Evolutionary conservation across 2,113 vertebrate genomes (phyloP).

Genomic region (Albula glossodonta): DNA sequence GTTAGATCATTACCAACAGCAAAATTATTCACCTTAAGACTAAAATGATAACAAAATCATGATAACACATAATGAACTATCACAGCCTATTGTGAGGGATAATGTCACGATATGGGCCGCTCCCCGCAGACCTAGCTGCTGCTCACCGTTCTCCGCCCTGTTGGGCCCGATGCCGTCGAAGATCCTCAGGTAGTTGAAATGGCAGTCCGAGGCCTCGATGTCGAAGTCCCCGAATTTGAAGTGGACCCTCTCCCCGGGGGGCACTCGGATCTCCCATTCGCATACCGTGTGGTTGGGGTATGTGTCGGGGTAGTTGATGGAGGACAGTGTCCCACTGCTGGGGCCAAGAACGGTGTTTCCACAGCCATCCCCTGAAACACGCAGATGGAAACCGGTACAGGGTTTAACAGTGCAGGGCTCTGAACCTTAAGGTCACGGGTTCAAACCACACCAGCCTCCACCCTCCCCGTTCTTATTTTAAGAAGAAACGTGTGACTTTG

Average conservation of each 20-base stretch:
- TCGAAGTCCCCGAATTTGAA: conserved; percentile 89
- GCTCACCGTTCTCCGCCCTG: conserved; percentile 87
- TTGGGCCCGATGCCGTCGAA: conserved; percentile 85
- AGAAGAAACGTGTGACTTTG: no score
- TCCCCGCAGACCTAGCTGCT: not conserved
- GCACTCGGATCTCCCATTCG: conserved; percentile 91
- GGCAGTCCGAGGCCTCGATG: conserved; percentile 87
- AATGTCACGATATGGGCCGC: not conserved
- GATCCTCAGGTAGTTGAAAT: conserved; percentile 92
- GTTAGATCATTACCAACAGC: no score
- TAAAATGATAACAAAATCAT: no score
- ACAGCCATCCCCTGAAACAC: conserved; percentile 87
- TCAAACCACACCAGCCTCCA: not conserved
- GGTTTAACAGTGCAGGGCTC: conserved; percentile 10
- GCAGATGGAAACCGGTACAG: conserved; percentile 16
- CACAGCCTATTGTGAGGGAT: no score
- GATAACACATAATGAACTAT: no score
- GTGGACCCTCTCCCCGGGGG: conserved; percentile 73
- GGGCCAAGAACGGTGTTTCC: conserved; percentile 87
- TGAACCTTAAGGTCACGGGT: not conserved
- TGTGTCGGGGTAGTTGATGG: conserved; percentile 86
- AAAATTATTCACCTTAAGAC: no score
- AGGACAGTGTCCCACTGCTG: conserved; percentile 89
- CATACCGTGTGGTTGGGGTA: conserved; percentile 92
- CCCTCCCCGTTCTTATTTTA: no score